phyloP scores from a whole-genome alignment of 2,797 vertebrate genomes.

The Chelmon rostratus region DNA sequence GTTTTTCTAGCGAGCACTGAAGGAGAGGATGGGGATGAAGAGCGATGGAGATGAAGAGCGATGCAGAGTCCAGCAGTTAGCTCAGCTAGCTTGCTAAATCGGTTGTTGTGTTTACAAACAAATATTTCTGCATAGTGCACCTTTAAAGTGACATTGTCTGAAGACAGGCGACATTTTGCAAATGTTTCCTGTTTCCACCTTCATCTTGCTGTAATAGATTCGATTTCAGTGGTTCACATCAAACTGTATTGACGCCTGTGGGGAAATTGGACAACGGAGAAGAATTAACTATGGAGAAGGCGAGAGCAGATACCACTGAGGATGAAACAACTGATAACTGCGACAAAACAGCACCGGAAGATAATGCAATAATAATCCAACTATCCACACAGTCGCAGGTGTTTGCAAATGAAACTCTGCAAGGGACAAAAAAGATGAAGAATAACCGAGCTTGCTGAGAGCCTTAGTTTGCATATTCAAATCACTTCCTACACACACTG shows the following conservation, averaged over 20 bases:
- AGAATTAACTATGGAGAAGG: conserved; percentile 33
- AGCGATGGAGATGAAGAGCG: too few relatives aligned
- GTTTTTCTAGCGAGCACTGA: too few relatives aligned
- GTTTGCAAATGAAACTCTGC: conserved; percentile 4
- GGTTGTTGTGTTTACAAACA: too few relatives aligned
- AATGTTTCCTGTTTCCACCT: conserved; percentile 25
- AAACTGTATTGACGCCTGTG: conserved; percentile 27
- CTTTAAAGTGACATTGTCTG: conserved; percentile 14
- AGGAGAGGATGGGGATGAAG: too few relatives aligned
- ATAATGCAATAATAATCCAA: background rate
- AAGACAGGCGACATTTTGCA: conserved; percentile 19
- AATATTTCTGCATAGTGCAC: too few relatives aligned
- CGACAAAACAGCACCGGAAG: conserved; percentile 1
- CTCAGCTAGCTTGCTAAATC: too few relatives aligned
- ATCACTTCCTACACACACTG: background rate
- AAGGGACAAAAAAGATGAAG: background rate
- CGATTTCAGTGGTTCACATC: conserved; percentile 46
- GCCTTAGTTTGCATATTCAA: background rate
- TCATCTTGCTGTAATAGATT: conserved; percentile 32
- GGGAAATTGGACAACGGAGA: conserved; percentile 25
- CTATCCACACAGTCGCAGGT: background rate
- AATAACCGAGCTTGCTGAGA: background rate
- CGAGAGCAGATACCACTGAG: conserved; percentile 23
- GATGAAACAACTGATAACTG: conserved; percentile 38
- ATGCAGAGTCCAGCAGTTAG: too few relatives aligned